Conservation (phyloP, 2,797 vertebrate species). For the Spizella passerina region DNA sequence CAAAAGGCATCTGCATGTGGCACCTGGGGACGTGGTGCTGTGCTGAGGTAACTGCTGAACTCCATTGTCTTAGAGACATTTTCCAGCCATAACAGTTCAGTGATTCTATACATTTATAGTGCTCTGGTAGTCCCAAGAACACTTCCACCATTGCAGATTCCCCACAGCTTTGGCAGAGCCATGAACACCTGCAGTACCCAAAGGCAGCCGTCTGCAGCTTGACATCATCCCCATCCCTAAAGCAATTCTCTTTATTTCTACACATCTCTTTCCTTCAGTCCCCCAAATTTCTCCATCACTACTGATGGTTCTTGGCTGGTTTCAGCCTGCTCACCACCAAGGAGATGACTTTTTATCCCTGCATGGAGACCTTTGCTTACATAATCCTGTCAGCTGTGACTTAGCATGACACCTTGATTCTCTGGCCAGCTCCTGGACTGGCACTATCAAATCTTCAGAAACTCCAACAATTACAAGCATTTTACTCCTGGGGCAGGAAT, state of each 20-base stretch:
- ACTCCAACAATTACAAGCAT: neutral
- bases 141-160: neutral
- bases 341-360: neutral
- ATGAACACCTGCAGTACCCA: neutral
- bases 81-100: neutral
- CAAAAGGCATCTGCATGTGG: neutral
- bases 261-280: neutral
- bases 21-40: accelerated
- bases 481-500: neutral
- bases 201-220: neutral
- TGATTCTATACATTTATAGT: neutral
- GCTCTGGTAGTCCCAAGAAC: neutral
- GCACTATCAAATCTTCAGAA: neutral
- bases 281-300: neutral
- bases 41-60: neutral
- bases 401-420: neutral
- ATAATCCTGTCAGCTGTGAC: neutral
- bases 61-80: neutral
- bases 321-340: neutral
- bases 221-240: neutral
- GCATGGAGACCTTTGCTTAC: neutral
- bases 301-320: neutral
- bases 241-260: neutral
- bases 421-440: neutral
- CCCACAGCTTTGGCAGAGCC: neutral